Base-by-base conservation (phyloP, 2,888 invertebrate genomes). In the Macaria notata region DNA sequence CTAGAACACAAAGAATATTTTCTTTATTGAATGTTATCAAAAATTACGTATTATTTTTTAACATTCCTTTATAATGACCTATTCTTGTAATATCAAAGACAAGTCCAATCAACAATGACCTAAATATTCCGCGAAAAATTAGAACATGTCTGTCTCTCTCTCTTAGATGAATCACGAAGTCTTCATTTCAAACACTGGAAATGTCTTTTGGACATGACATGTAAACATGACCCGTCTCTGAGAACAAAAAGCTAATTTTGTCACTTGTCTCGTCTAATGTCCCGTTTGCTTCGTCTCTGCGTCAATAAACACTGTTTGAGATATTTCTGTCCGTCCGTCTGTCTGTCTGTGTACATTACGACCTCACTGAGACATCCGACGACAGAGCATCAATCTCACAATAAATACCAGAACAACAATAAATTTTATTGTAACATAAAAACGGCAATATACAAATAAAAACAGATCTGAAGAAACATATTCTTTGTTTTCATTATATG, bases 311-410 rank as follows among this genome's bases (percentile, higher is more conserved):
- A 83, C 48, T 53, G 39, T 51, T 65, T 77, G 81, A 73, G 84
- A 84, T 87, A 86, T 88, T 86, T 86, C 79, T 69, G 85, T 75
- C 71, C 63, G 76, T 76, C 69, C 69, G 76, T 79, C 73, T 74
- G 76, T 80, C 75, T 70, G 62, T 75, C 73, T 78, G 79, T 82
- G 62, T 79, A 84, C 76, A 74, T 84, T 82, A 86, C 84, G 77
- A 79, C 76, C 79, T 77, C 76, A 72, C 78, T 84, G 79, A 83
- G 86, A 88, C 88, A 88, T 82, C 77, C 81, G 85, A 86, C 84
- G 84, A 88, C 86, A 81, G 76, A 70, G 81, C 78, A 88, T 90
- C 84, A 88, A 89, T 89, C 88, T 88, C 82, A 79, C 80, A 84
- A 86, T 86, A 88, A 88, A 88, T 88, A 86, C 86, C 84, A 79